Evolutionary conservation across 2,113 vertebrate species (phyloP).

Genomic region (Alectura lathami): DNA sequence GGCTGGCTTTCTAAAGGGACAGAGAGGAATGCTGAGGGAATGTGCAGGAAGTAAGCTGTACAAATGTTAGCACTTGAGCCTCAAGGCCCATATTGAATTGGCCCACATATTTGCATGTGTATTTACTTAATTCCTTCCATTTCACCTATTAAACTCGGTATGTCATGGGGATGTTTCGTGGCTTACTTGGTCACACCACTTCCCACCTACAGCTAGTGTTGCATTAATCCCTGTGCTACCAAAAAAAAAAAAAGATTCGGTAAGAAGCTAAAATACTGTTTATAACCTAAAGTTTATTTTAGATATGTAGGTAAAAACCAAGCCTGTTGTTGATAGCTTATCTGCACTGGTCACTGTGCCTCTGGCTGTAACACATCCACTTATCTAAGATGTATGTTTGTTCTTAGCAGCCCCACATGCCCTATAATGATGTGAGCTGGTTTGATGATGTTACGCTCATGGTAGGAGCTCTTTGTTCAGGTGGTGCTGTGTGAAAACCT

Average conservation of each 20-base stretch:
- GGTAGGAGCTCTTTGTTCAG: background rate
- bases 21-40: background rate
- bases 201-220: background rate
- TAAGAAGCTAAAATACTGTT: background rate
- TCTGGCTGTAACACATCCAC: background rate
- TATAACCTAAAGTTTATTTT: background rate
- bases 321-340: background rate
- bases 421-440: background rate
- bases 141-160: background rate
- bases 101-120: background rate
- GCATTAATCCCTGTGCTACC: background rate
- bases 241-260: background rate
- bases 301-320: background rate
- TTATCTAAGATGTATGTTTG: background rate
- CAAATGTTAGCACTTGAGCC: slow-evolving; percentile 40
- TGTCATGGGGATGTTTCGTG: background rate
- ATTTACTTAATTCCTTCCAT: slow-evolving; percentile 16
- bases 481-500: background rate
- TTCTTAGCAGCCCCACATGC: background rate
- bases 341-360: background rate
- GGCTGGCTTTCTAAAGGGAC: background rate
- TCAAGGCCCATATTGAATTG: background rate
- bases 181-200: background rate
- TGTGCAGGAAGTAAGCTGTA: background rate
- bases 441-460: background rate